phyloP scores from a whole-genome alignment of 2,113 vertebrate genomes.

The Marmota flaviventris region DNA sequence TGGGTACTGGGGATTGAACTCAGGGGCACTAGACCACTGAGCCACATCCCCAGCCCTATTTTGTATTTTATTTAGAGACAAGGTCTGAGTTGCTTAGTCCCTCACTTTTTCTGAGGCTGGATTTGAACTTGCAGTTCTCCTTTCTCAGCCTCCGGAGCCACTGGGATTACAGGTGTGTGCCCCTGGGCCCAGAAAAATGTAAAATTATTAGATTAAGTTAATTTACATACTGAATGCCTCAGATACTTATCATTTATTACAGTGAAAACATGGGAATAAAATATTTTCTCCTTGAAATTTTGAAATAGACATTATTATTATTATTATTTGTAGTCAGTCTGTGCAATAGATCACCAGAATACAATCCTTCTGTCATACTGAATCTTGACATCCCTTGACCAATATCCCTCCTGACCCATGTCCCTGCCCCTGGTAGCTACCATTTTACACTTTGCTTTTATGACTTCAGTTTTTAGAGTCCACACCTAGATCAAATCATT shows the following conservation, averaged over 20 bases:
- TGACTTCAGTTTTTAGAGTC: neutral
- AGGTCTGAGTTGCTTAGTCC: too few relatives aligned
- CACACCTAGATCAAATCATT: neutral
- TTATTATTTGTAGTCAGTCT: neutral
- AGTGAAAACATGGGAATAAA: neutral
- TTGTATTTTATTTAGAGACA: too few relatives aligned
- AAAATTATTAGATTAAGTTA: neutral
- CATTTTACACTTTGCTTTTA: neutral
- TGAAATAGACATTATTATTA: neutral
- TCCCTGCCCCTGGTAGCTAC: neutral
- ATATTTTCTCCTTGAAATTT: neutral
- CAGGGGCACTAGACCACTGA: too few relatives aligned
- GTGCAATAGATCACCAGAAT: neutral
- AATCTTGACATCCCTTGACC: neutral
- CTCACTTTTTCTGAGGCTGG: too few relatives aligned
- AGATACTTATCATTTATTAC: neutral
- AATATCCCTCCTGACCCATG: fast-evolving
- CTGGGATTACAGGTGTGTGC: too few relatives aligned
- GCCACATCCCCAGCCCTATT: too few relatives aligned
- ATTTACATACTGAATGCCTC: neutral
- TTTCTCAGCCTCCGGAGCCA: too few relatives aligned
- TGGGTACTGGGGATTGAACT: too few relatives aligned
- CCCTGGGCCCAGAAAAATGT: too few relatives aligned
- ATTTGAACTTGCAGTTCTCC: too few relatives aligned
- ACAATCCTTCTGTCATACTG: neutral